Conservation (phyloP, 2,888 invertebrate species). For the Napeogenes inachia region DNA sequence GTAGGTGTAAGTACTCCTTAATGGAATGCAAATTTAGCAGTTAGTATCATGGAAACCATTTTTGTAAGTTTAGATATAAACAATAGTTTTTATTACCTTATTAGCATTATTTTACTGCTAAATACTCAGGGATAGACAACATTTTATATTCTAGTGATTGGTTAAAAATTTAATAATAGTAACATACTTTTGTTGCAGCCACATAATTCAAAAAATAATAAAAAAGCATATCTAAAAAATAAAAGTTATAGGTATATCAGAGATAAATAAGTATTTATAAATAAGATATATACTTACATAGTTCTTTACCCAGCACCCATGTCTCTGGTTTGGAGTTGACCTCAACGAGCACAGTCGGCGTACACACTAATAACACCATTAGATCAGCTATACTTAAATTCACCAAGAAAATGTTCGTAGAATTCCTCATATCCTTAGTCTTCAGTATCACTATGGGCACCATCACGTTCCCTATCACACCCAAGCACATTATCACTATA, state of each 20-base stretch:
- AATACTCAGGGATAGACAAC: no score
- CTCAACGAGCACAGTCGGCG: conserved; percentile 95
- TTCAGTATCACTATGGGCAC: conserved; percentile 94
- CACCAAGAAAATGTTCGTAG: conserved; percentile 95
- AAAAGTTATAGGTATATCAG: no score
- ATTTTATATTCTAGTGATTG: no score
- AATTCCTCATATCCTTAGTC: conserved; percentile 95
- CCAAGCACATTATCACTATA: conserved; percentile 91
- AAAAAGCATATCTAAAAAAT: no score
- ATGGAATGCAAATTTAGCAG: not conserved
- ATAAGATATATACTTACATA: conserved; percentile 86
- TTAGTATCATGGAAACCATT: no score
- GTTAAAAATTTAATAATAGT: no score
- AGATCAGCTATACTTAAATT: conserved; percentile 95
- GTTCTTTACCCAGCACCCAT: conserved; percentile 93
- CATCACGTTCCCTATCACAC: conserved; percentile 94
- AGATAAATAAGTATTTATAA: no score
- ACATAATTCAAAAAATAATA: no score
- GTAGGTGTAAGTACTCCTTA: not conserved
- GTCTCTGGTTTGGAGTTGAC: conserved; percentile 93
- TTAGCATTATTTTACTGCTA: no score
- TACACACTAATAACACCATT: conserved; percentile 93
- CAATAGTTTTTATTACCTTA: no score
- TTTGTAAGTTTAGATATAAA: no score
- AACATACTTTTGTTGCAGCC: no score